phyloP scores from a whole-genome alignment of 2,113 vertebrate genomes.

The Daubentonia madagascariensis region DNA sequence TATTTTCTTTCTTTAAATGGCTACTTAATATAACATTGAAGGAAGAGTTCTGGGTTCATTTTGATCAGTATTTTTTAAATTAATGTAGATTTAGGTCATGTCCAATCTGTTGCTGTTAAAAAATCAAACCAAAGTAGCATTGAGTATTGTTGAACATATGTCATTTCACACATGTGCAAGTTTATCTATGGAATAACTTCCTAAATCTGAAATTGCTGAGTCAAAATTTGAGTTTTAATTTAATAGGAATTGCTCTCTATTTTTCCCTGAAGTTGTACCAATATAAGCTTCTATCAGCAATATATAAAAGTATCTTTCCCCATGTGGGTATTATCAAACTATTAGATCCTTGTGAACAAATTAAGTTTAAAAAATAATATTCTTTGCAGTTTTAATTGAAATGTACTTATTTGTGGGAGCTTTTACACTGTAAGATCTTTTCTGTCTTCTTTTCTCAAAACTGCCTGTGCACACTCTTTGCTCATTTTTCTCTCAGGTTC shows the following conservation, averaged over 20 bases:
- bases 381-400: background rate
- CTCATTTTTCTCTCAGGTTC: background rate
- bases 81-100: background rate
- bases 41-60: background rate
- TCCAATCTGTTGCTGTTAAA: background rate
- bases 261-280: background rate
- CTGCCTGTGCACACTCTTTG: background rate
- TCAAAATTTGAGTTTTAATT: conserved; percentile 20
- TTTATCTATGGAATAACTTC: background rate
- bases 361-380: background rate
- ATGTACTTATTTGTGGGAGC: background rate
- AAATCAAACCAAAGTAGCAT: background rate
- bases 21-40: background rate
- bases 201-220: background rate
- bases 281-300: background rate
- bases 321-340: background rate
- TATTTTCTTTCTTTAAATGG: background rate
- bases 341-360: conserved; percentile 15
- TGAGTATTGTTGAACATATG: background rate
- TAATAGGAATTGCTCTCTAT: background rate
- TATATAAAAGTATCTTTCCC: background rate
- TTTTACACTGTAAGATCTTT: background rate
- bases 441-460: background rate
- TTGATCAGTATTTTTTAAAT: background rate
- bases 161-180: background rate